These are phyloP conservation scores for Procavia capensis DNA, from an alignment of 2,113 vertebrate species.

Conservation along the genomic window DNA sequence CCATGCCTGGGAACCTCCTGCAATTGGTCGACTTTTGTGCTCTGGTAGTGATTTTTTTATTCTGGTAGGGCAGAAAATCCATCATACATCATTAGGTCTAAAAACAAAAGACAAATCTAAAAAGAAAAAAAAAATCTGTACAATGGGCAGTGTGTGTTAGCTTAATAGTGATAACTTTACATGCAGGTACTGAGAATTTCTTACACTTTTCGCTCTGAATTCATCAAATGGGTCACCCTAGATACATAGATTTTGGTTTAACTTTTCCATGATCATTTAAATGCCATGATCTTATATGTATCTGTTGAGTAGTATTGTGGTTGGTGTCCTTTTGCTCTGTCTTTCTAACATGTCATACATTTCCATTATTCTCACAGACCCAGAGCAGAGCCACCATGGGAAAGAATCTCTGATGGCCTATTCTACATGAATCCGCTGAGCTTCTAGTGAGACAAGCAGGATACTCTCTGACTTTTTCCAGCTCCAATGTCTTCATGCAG, in stretches of 20 bases:
- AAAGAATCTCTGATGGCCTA: not conserved
- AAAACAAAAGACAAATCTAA: not conserved
- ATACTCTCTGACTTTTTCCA: not conserved
- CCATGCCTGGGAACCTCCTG: not conserved
- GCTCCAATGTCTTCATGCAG: not conserved
- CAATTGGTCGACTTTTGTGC: not conserved
- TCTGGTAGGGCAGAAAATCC: not conserved
- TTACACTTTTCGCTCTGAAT: not conserved
- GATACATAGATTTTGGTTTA: not conserved
- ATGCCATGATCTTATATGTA: not conserved
- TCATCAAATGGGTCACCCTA: not conserved
- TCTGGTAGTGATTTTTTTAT: not conserved
- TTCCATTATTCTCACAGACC: constrained; percentile 51
- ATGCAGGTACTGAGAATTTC: not conserved
- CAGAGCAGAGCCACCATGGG: not conserved
- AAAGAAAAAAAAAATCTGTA: not conserved
- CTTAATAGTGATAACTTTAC: not conserved
- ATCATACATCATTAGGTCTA: not conserved
- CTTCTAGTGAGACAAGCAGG: not conserved
- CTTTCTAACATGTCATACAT: constrained; percentile 25
- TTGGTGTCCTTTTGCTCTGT: not conserved
- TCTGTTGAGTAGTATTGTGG: not conserved
- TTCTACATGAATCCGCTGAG: not conserved
- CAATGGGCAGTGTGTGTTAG: no score
- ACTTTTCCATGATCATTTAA: not conserved